Conservation (phyloP, 2,797 vertebrate genomes). For the Rhabdomys pumilio region DNA sequence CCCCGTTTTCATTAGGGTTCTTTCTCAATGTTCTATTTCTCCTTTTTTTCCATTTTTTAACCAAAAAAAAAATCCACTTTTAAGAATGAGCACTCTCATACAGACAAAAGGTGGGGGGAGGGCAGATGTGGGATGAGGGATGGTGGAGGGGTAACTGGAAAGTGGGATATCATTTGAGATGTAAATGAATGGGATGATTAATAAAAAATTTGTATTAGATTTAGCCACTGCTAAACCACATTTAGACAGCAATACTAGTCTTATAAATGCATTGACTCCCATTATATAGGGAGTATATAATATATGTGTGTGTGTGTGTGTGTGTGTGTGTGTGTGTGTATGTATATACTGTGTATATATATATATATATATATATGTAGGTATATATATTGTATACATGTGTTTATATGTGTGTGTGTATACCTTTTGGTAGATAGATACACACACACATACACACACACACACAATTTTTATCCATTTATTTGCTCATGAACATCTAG, state of each 20-base stretch:
- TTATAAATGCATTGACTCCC: not conserved
- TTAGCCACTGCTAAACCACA: not conserved
- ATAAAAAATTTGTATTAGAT: not conserved
- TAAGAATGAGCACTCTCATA: not conserved
- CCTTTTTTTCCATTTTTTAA: conserved; percentile 25
- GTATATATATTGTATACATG: not conserved
- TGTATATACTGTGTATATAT: too few species aligned
- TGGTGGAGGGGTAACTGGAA: too few species aligned
- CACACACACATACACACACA: not conserved
- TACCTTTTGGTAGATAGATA: not conserved
- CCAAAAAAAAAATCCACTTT: not conserved
- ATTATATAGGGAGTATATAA: not conserved
- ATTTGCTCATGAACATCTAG: not conserved
- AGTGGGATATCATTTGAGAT: too few species aligned
- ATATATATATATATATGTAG: too few species aligned
- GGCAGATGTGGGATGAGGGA: too few species aligned
- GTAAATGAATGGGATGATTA: too few species aligned
- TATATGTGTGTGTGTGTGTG: too few species aligned
- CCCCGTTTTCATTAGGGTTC: not conserved
- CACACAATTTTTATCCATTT: not conserved
- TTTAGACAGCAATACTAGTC: not conserved
- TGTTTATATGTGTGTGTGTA: not conserved
- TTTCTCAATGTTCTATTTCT: not conserved
- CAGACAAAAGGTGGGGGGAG: too few species aligned
- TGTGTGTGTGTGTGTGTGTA: too few species aligned